Percentiles rank a stretch among this genome's conserved stretches.
phyloP scores from a whole-genome alignment of 2,888 invertebrate genomes.

The Sturmia bella region DNA sequence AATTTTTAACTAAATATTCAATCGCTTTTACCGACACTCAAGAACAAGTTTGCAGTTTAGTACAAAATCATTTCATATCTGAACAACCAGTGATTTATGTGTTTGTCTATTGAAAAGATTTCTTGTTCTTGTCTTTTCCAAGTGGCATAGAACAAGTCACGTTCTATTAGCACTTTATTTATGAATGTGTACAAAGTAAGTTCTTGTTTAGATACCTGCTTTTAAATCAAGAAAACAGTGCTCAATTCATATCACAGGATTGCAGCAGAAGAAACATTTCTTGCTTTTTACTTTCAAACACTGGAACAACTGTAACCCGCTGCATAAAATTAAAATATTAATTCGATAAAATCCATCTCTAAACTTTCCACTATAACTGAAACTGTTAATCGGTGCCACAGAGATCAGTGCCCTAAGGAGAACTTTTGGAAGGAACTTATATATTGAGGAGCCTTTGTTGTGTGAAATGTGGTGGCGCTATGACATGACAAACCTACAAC shows the following conservation, averaged over 20 bases:
- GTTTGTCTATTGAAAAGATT: background rate
- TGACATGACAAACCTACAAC: too few species aligned
- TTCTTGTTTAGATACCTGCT: constrained; percentile 18
- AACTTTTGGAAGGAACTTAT: too few species aligned
- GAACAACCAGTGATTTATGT: constrained; percentile 8
- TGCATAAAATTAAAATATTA: too few species aligned
- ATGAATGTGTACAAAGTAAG: constrained; percentile 24
- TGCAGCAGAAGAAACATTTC: too few species aligned
- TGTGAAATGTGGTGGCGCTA: too few species aligned
- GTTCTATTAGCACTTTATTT: constrained; percentile 14
- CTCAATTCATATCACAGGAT: background rate
- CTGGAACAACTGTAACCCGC: too few species aligned
- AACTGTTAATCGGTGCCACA: too few species aligned
- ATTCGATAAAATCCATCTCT: too few species aligned
- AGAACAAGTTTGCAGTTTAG: constrained; percentile 9
- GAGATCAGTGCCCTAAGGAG: too few species aligned
- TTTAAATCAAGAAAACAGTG: background rate
- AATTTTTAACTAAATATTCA: background rate
- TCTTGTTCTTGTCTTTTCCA: background rate
- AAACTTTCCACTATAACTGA: too few species aligned
- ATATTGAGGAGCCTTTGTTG: too few species aligned
- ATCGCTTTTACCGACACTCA: background rate
- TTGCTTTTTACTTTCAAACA: too few species aligned
- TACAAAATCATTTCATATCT: constrained; percentile 21
- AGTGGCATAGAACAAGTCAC: constrained; percentile 38